phyloP scores from a whole-genome alignment of 1,140 invertebrate species.

The Telenomus remus region DNA sequence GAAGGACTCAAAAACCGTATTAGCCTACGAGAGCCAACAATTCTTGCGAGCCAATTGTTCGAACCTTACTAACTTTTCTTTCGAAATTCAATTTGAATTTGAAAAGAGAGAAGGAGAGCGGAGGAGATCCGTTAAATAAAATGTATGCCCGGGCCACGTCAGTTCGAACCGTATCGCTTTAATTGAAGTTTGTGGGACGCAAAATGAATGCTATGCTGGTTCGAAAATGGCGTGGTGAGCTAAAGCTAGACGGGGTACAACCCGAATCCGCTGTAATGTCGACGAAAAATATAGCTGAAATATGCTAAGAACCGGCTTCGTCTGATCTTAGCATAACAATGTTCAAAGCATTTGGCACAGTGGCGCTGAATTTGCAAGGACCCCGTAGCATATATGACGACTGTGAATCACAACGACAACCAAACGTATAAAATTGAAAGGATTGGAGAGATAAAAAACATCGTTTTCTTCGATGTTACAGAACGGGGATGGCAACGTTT shows the following conservation, averaged over 20 bases:
- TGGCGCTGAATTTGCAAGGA: slow-evolving; percentile 66
- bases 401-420: slow-evolving; percentile 32
- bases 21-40: background rate
- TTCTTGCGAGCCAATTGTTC: background rate
- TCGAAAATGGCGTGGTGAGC: background rate
- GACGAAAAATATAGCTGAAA: slow-evolving; percentile 64
- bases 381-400: slow-evolving; percentile 43
- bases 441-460: too few species aligned
- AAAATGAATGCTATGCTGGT: background rate
- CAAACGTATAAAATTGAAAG: slow-evolving; percentile 49
- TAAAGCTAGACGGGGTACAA: background rate
- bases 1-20: slow-evolving; percentile 1
- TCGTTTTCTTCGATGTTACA: slow-evolving; percentile 21
- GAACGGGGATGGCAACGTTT: slow-evolving; percentile 29
- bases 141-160: too few species aligned
- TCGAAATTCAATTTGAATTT: background rate
- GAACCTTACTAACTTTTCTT: background rate
- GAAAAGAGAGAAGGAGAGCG: too few species aligned
- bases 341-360: slow-evolving; percentile 64
- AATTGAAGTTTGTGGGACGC: too few species aligned
- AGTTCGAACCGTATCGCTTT: too few species aligned
- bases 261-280: slow-evolving; percentile 15
- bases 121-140: too few species aligned
- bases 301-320: slow-evolving; percentile 63
- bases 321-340: slow-evolving; percentile 67